Base-by-base conservation (phyloP, 2,113 vertebrate genomes). In the Chitala chitala region DNA sequence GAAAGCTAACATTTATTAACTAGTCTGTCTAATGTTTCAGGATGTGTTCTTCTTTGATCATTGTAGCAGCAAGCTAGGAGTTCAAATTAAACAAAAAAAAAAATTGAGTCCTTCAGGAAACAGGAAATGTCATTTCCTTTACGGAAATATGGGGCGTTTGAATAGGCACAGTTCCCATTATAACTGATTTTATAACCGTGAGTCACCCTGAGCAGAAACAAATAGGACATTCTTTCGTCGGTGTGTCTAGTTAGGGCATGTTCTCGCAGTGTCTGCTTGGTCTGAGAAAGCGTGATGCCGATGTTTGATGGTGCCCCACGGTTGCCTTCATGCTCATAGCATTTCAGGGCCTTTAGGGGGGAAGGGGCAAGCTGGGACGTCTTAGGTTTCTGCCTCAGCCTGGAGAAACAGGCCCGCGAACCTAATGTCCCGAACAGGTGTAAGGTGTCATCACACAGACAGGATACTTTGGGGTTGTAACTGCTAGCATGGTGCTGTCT, bases 81-180 rank as follows among this genome's bases (percentile, higher is more conserved):
- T 53, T 51, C 53, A 69, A 53, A 69, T 69, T 68, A 69, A n/a
- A n/a, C n/a, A n/a, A n/a, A n/a, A n/a, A n/a, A n/a, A n/a, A n/a
- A n/a, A n/a, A n/a, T n/a, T n/a, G 48, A 69, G 68, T 13, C 68
- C 36, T 29, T 59, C 38, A 26, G 22, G 40, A 72, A 59, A 46
- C 40, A 48, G 55, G 55, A 58, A 72, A 33, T 46, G 71, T 42
- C 42, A 26, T 26, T 72, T 59, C 40, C 38, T 58, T 31, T 1
- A 31, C 8, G 53, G 24, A 72, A 69, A 15, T 72, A 31, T 17
- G 51, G 24, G 7, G 9, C n/a, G 38, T 44, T 7, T n/a, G 31
- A 44, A 22, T 55, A 4, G 38, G 55, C 31, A 20, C 26, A 31
- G 56, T 15, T 48, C 42, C 24, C 56, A 36, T 46, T 46, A 26